phyloP scores from a whole-genome alignment of 2,888 invertebrate genomes.

The Philaethria dido region DNA sequence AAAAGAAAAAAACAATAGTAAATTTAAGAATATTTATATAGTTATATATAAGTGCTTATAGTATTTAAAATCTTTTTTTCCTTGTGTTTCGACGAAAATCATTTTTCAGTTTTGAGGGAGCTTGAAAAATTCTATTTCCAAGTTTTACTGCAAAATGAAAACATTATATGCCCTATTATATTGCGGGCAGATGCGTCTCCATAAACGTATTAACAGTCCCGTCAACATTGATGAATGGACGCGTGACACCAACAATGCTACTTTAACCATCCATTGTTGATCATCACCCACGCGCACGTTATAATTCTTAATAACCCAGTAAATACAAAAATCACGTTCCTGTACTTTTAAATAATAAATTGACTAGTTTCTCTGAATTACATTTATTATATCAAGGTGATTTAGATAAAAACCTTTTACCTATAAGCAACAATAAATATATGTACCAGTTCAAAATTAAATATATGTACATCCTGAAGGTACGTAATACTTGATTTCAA shows the following conservation, averaged over 20 bases:
- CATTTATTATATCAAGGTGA: background rate
- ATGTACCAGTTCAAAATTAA: too few species aligned
- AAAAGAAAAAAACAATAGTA: too few species aligned
- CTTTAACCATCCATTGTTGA: constrained; percentile 51
- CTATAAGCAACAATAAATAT: background rate
- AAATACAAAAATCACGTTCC: constrained; percentile 56
- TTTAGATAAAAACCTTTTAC: background rate
- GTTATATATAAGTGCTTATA: too few species aligned
- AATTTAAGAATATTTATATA: too few species aligned
- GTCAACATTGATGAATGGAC: constrained; percentile 62
- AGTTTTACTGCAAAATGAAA: constrained; percentile 2
- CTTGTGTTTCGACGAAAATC: too few species aligned
- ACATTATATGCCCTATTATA: constrained; percentile 23
- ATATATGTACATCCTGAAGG: too few species aligned
- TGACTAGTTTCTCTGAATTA: background rate
- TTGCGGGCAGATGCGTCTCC: constrained; percentile 52
- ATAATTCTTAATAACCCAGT: constrained; percentile 56
- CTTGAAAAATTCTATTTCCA: background rate
- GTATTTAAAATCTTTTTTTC: too few species aligned
- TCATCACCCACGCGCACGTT: constrained; percentile 47
- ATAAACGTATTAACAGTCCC: constrained; percentile 47
- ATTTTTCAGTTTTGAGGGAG: background rate
- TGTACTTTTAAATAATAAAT: background rate
- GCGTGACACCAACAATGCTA: constrained; percentile 69
- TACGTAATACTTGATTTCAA: too few species aligned